phyloP scores from a whole-genome alignment of 35 echinoderm and acorn worm genomes.

The Ophiothrix spiculata region DNA sequence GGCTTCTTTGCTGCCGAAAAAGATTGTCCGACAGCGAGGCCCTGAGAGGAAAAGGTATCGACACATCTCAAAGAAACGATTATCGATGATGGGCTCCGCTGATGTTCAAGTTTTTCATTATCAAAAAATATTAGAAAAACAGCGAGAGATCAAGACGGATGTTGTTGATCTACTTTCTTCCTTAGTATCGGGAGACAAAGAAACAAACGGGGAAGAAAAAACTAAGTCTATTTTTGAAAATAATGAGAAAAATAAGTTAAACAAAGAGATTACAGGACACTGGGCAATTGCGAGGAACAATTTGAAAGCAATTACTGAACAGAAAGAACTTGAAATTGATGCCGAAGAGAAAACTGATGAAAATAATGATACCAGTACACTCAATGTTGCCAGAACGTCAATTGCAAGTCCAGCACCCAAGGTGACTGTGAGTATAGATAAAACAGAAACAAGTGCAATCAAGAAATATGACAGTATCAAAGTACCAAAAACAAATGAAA shows the following conservation, averaged over 20 bases:
- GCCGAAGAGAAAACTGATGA: neutral
- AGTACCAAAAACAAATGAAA: neutral
- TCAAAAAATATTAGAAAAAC: conserved; percentile 12
- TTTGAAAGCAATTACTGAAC: neutral
- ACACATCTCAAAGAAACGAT: conserved; percentile 43
- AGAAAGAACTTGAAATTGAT: neutral
- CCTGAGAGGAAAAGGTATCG: conserved; percentile 36
- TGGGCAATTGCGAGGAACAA: neutral
- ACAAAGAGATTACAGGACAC: no score
- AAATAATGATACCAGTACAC: neutral
- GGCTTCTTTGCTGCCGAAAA: conserved; percentile 63
- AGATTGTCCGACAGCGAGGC: conserved; percentile 31
- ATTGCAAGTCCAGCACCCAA: neutral
- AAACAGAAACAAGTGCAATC: neutral
- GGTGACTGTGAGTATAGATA: neutral
- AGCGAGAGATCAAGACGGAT: neutral
- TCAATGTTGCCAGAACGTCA: neutral
- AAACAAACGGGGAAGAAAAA: neutral
- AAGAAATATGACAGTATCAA: neutral
- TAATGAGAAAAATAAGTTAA: neutral
- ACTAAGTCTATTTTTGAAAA: neutral
- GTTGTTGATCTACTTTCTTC: neutral
- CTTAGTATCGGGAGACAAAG: neutral
- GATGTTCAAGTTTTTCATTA: conserved; percentile 65
- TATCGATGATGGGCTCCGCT: conserved; percentile 57